Base-by-base conservation (phyloP, 2,113 vertebrate genomes). In the Pardalotus punctatus region DNA sequence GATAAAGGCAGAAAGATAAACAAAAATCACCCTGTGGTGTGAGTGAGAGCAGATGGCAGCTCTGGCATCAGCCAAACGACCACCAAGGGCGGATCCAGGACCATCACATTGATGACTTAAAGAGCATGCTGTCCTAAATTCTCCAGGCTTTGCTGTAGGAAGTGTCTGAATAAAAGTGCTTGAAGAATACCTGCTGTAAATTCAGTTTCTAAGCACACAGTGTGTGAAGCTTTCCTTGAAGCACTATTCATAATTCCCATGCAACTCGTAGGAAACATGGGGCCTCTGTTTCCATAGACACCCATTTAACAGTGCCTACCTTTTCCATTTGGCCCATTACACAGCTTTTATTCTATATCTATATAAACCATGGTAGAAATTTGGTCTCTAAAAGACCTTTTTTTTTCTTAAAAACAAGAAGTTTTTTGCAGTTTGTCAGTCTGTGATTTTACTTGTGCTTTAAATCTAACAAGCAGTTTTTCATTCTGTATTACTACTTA, bases 91-190 rank as follows among this genome's bases (percentile, higher is more conserved):
- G 2, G 50, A 23, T 47, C 56, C 77, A 81, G 42, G 27, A 33
- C 22, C 16, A 28, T 3, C 1, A 50, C 38, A 29, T 35, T 0
- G 0, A 35, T 42, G 38, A 9, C 14, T 58, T 48, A 6, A 29
- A 57, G 23, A 50, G 8, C 29, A 28, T 22, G 28, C 22, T 48
- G 23, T 19, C 48, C 57, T 64, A n/a, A 64, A 6, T 1, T 11
- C 57, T 53, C 40, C 35, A 60, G 48, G 24, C 42, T 51, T 53
- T 76, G 35, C 28, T 81, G 15, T 3, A 45, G 27, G 23, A 78
- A 79, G 17, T 43, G 8, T 35, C 48, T 64, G 33, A 64, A 35
- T 40, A 29, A 8, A 67, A 48, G 12, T 78, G 1, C 35, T 78
- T 60, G 57, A 81, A 60, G 51, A 56, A 89, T 35, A 38, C 3